A percentile compares a stretch with the other conserved stretches of the same genome.
Conservation (phyloP, 2,797 vertebrate species). For the Pseudopleuronectes americanus region DNA sequence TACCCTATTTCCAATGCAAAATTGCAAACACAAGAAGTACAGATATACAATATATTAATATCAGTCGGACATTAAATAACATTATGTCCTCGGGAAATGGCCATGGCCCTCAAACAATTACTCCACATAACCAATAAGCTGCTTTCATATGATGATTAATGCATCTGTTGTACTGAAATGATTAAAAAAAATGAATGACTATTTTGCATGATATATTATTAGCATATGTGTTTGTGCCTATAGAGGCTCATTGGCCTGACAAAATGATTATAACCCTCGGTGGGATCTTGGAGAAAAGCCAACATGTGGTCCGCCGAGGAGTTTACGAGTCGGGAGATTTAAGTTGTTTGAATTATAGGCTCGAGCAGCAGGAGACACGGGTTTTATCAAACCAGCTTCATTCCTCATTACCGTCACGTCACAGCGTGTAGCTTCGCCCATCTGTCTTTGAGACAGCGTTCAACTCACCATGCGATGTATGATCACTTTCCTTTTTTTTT, state of each 20-base stretch:
- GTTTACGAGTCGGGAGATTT: slow-evolving; percentile 27
- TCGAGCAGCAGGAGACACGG: slow-evolving; percentile 29
- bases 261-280: slow-evolving; percentile 9
- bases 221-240: background rate
- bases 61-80: no score
- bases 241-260: background rate
- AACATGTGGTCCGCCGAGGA: slow-evolving; percentile 16
- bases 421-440: slow-evolving; percentile 15
- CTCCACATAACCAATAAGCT: slow-evolving; percentile 16
- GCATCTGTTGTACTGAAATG: slow-evolving; percentile 4
- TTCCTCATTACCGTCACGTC: slow-evolving; percentile 36
- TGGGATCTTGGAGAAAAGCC: slow-evolving; percentile 16
- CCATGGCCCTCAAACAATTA: background rate
- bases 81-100: background rate
- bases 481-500: slow-evolving; percentile 3
- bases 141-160: slow-evolving; percentile 16
- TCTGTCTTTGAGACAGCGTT: slow-evolving; percentile 48
- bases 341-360: slow-evolving; percentile 17
- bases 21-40: no score
- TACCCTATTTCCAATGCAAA: no score
- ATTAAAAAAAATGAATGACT: slow-evolving; percentile 13
- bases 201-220: no score
- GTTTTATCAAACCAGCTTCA: slow-evolving; percentile 38
- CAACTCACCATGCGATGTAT: slow-evolving; percentile 35
- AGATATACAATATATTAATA: no score